phyloP scores from a whole-genome alignment of 2,113 vertebrate genomes.

The Sylvia atricapilla region DNA sequence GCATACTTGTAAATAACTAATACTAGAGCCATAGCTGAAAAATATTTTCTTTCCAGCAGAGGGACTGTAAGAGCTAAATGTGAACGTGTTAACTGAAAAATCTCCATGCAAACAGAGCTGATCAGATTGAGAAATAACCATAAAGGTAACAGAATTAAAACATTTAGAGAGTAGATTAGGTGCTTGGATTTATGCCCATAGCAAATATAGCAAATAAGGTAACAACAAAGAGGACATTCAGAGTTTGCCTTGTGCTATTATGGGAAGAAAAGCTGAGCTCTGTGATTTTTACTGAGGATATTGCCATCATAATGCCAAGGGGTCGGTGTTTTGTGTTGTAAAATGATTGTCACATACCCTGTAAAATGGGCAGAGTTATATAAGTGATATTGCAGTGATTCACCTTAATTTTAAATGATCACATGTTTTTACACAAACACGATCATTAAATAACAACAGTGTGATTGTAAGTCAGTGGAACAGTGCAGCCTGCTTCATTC shows the following conservation, averaged over 20 bases:
- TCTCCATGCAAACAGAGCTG: background rate
- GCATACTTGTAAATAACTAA: background rate
- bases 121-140: conserved; percentile 6
- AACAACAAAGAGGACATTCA: background rate
- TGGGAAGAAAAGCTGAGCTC: background rate
- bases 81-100: conserved; percentile 23
- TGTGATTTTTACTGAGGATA: background rate
- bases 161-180: background rate
- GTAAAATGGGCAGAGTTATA: background rate
- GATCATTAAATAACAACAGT: background rate
- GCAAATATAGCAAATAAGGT: background rate
- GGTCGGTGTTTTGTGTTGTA: background rate
- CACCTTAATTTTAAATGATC: background rate
- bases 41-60: background rate
- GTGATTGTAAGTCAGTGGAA: background rate
- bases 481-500: background rate
- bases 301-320: background rate
- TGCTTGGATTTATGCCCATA: background rate
- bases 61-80: background rate
- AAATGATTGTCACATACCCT: background rate
- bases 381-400: background rate
- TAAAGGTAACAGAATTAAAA: background rate
- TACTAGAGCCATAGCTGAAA: background rate
- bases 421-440: background rate
- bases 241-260: background rate